A percentile compares a stretch with the other conserved stretches of the same genome.
These are phyloP conservation scores for Balanococcus diminutus DNA, from an alignment of 2,888 invertebrate species.

Conservation along the genomic window DNA sequence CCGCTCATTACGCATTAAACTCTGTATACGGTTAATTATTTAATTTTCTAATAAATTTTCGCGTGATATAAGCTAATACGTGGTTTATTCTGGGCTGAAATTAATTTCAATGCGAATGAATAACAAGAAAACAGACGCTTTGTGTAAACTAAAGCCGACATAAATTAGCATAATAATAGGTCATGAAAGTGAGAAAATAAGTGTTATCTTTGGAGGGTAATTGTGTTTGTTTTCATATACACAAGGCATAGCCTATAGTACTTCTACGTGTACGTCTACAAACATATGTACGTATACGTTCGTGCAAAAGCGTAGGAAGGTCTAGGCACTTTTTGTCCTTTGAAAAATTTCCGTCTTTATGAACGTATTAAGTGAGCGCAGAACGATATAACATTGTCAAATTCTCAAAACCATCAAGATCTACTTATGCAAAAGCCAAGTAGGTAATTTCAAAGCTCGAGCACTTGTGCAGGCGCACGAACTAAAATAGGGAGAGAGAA, in stretches of 20 bases:
- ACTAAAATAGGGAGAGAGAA: too few species aligned
- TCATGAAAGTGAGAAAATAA: constrained; percentile 38
- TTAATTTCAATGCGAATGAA: constrained; percentile 33
- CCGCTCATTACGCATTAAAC: neutral
- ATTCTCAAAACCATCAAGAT: neutral
- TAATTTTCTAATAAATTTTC: constrained; percentile 39
- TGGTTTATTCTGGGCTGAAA: constrained; percentile 30
- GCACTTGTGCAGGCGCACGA: neutral
- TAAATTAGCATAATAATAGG: constrained; percentile 44
- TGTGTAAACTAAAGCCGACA: constrained; percentile 39
- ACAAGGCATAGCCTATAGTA: neutral
- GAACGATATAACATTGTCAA: neutral
- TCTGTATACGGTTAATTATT: constrained; percentile 31
- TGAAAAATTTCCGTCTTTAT: neutral
- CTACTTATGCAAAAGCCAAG: neutral
- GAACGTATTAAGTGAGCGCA: neutral
- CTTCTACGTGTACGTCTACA: neutral
- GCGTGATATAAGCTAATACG: constrained; percentile 31
- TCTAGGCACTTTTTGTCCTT: neutral
- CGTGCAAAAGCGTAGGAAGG: neutral
- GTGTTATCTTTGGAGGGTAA: constrained; percentile 27
- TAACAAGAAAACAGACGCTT: constrained; percentile 30
- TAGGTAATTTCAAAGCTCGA: neutral
- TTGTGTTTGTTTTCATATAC: constrained; percentile 23
- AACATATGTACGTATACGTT: neutral